These are phyloP conservation scores for Chesias legatella DNA, from an alignment of 2,888 invertebrate species.

Conservation along the genomic window DNA sequence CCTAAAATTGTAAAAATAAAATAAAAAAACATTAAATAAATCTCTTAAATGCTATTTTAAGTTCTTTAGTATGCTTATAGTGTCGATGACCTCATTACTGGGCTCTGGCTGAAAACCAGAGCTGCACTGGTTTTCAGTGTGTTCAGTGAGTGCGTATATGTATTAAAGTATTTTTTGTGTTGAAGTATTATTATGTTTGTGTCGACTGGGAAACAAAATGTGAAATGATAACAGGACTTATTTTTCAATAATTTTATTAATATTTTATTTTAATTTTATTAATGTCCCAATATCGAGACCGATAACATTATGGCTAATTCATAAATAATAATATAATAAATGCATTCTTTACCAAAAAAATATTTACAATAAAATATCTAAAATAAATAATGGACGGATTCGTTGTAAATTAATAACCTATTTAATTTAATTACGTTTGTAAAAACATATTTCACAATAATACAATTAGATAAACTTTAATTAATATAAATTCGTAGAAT, in stretches of 20 bases:
- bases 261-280: slow-evolving; percentile 11
- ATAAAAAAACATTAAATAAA: too few relatives aligned
- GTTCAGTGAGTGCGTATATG: too few relatives aligned
- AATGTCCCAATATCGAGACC: slow-evolving; percentile 8
- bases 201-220: not conserved
- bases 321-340: slow-evolving; percentile 61
- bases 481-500: not conserved
- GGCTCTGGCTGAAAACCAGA: too few relatives aligned
- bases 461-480: slow-evolving; percentile 8
- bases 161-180: not conserved
- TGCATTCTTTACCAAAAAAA: slow-evolving; percentile 45
- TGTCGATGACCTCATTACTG: too few relatives aligned
- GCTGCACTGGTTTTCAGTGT: too few relatives aligned
- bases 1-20: too few relatives aligned
- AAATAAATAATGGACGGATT: slow-evolving; percentile 45
- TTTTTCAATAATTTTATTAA: slow-evolving; percentile 8
- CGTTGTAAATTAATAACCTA: slow-evolving; percentile 22
- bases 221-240: too few relatives aligned
- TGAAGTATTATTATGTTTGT: too few relatives aligned
- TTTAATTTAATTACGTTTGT: slow-evolving; percentile 12
- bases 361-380: slow-evolving; percentile 48
- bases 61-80: too few relatives aligned
- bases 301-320: slow-evolving; percentile 52
- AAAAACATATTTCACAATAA: slow-evolving; percentile 3
- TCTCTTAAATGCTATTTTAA: too few relatives aligned